A percentile compares a stretch with the other conserved stretches of the same genome.
Conservation (phyloP, 2,888 invertebrate species). For the Glyphotaelius pellucidus region DNA sequence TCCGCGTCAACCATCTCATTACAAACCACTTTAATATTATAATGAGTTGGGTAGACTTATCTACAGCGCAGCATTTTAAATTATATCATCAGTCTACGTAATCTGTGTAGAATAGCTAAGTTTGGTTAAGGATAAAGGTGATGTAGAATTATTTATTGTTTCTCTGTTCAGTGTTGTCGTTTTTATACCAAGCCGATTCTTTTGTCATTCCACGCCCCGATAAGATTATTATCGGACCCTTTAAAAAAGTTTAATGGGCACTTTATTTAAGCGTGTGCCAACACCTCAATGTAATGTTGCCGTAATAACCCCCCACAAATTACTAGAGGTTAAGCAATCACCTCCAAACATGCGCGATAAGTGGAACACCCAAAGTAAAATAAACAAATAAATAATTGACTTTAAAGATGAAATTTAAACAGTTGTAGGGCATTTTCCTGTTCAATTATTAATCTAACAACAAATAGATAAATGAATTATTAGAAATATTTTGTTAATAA, state of each 20-base stretch:
- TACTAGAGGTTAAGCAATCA: not conserved
- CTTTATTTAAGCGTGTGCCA: not conserved
- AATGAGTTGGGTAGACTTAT: not conserved
- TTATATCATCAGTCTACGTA: not conserved
- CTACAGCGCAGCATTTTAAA: not conserved
- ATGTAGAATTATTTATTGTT: not conserved
- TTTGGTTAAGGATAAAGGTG: not conserved
- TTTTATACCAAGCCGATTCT: not conserved
- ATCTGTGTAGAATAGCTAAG: not conserved
- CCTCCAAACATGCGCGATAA: not conserved
- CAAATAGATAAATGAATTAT: not conserved
- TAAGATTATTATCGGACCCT: not conserved
- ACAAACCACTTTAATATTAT: not conserved
- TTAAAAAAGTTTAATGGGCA: not conserved
- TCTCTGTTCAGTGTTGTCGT: not conserved
- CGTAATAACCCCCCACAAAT: not conserved
- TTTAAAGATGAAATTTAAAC: not conserved
- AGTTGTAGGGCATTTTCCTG: not conserved
- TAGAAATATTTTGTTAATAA: no score
- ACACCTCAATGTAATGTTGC: not conserved
- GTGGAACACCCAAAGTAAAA: not conserved
- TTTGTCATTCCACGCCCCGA: not conserved
- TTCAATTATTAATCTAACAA: not conserved
- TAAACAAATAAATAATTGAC: not conserved
- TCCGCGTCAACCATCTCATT: not conserved